Evolutionary conservation across 2,797 vertebrate species (phyloP).

Genomic region (Silurus lanzhouensis): DNA sequence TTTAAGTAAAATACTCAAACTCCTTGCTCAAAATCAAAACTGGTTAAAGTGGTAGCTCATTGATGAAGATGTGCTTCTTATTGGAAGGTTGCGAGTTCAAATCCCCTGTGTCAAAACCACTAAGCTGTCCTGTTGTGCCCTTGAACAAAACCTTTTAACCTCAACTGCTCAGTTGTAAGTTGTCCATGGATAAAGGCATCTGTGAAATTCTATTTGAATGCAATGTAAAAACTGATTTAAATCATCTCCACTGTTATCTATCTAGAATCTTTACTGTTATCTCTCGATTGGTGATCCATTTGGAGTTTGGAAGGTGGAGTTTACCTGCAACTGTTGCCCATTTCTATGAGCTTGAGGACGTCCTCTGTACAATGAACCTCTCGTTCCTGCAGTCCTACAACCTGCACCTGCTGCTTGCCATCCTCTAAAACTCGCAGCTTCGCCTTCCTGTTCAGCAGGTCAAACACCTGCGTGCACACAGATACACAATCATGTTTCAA

Average conservation of each 20-base stretch:
- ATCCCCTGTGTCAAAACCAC: no score
- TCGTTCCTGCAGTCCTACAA: slow-evolving; percentile 82
- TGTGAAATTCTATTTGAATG: no score
- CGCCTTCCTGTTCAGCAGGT: slow-evolving; percentile 83
- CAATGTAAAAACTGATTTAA: not conserved
- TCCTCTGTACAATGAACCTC: slow-evolving; percentile 87
- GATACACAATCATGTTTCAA: not conserved
- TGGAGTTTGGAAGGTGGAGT: not conserved
- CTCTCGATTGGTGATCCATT: not conserved
- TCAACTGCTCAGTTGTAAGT: no score
- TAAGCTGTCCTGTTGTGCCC: no score
- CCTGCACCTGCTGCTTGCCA: slow-evolving; percentile 86
- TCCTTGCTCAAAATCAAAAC: no score
- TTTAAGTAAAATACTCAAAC: no score
- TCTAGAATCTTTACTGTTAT: not conserved
- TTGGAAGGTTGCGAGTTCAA: no score
- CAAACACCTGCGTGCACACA: slow-evolving; percentile 75
- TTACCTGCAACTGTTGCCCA: slow-evolving; percentile 84
- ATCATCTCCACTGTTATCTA: not conserved
- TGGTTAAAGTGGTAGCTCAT: no score
- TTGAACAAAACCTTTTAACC: no score
- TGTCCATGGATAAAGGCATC: no score
- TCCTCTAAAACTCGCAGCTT: slow-evolving; percentile 85
- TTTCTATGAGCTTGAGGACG: slow-evolving; percentile 84
- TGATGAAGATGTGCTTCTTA: no score